Percentiles rank a stretch among this genome's conserved stretches.
Evolutionary conservation across 2,888 invertebrate species (phyloP).

Genomic region (Heterodera filipjevi): DNA sequence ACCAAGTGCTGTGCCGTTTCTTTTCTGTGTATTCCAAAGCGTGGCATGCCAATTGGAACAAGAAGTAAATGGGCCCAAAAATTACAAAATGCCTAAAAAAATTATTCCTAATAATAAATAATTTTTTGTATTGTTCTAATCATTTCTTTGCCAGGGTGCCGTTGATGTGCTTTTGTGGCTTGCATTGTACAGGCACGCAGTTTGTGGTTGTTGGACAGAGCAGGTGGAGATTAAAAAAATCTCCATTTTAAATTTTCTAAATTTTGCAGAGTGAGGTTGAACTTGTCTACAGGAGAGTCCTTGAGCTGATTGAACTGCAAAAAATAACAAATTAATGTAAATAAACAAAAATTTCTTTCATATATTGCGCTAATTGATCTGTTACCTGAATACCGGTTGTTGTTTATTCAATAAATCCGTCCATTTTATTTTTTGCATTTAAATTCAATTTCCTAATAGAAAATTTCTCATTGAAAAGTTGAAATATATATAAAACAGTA

Average conservation of each 20-base stretch:
- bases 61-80: conserved; percentile 34
- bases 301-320: conserved; percentile 75
- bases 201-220: conserved; percentile 48
- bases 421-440: too few species aligned
- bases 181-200: conserved; percentile 40
- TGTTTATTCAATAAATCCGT: background rate
- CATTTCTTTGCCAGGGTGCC: conserved; percentile 9
- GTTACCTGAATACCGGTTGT: background rate
- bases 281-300: conserved; percentile 89
- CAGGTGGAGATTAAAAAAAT: conserved; percentile 31
- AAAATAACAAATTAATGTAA: conserved; percentile 7
- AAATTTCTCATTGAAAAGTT: too few species aligned
- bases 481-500: too few species aligned
- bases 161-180: conserved; percentile 44
- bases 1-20: conserved; percentile 50
- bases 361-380: too few species aligned
- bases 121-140: background rate
- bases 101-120: background rate
- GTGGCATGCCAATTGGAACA: conserved; percentile 63
- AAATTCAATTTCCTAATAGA: too few species aligned
- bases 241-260: background rate
- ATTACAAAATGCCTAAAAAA: background rate
- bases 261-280: conserved; percentile 81
- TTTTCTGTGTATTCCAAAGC: conserved; percentile 60
- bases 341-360: background rate